Evolutionary conservation across 1,140 invertebrate genomes (phyloP).

Genomic region (Drosophila dunni): DNA sequence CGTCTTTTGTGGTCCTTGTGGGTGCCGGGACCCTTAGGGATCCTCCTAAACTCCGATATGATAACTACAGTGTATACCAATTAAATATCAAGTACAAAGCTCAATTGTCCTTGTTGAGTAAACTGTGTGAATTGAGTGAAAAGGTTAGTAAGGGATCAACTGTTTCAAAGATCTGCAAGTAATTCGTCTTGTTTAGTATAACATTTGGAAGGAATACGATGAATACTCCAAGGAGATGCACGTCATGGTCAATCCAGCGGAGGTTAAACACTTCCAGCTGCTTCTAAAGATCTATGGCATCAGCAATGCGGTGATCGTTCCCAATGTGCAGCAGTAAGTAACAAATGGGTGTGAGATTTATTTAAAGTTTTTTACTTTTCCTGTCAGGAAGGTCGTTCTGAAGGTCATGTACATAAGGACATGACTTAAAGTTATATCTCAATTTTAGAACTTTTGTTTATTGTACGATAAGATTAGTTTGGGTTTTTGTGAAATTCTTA

Average conservation of each 20-base stretch:
- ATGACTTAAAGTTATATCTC: not conserved
- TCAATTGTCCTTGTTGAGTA: slow-evolving; percentile 27
- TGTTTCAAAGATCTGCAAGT: not conserved
- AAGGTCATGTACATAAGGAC: no score
- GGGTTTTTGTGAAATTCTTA: slow-evolving; percentile 24
- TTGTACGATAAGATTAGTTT: slow-evolving; percentile 26
- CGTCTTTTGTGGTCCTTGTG: slow-evolving; percentile 44
- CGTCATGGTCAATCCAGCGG: slow-evolving; percentile 67
- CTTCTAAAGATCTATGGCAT: slow-evolving; percentile 46
- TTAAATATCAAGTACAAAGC: slow-evolving; percentile 50
- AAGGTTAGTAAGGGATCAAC: not conserved
- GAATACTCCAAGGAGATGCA: slow-evolving; percentile 48
- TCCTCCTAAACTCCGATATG: slow-evolving; percentile 46
- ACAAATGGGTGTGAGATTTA: not conserved
- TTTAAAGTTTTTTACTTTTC: no score
- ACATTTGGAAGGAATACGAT: slow-evolving; percentile 76
- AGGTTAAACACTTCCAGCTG: slow-evolving; percentile 44
- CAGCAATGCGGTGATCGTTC: slow-evolving; percentile 51
- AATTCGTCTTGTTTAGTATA: slow-evolving; percentile 47
- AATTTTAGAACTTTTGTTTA: not conserved
- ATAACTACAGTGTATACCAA: slow-evolving; percentile 63
- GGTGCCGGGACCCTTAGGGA: slow-evolving; percentile 43
- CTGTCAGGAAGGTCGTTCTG: no score
- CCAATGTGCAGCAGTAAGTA: slow-evolving; percentile 1
- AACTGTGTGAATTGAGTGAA: not conserved